These are phyloP conservation scores for Montipora foliosa DNA, from an alignment of 64 coral and sea anemone genomes.

Conservation along the genomic window DNA sequence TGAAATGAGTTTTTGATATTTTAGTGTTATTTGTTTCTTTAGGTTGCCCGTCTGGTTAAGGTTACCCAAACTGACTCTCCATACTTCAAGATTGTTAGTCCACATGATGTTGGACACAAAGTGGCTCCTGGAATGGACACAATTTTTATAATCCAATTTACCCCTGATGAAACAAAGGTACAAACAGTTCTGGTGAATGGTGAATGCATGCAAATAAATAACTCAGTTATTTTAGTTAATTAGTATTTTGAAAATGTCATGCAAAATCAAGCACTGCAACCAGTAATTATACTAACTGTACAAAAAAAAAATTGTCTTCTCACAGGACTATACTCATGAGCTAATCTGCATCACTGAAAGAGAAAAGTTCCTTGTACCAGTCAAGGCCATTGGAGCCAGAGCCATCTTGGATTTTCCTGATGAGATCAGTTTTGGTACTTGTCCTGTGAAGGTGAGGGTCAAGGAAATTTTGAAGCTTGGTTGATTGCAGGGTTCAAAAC, in stretches of 20 bases:
- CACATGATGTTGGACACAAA: conserved; percentile 92
- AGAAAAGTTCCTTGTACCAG: conserved; percentile 97
- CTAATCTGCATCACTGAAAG: conserved; percentile 98
- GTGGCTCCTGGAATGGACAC: conserved; percentile 99
- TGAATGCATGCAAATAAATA: too few relatives aligned
- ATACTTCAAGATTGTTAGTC: conserved; percentile 98
- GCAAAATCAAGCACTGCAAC: too few relatives aligned
- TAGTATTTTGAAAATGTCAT: too few relatives aligned
- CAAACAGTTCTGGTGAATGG: too few relatives aligned
- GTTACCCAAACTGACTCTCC: conserved; percentile 98
- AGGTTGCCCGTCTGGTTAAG: conserved; percentile 97
- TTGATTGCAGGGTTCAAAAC: too few relatives aligned
- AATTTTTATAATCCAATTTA: conserved; percentile 89
- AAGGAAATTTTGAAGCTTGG: too few relatives aligned
- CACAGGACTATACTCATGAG: conserved; percentile 96
- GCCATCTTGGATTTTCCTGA: conserved; percentile 98
- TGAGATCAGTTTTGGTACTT: conserved; percentile 96
- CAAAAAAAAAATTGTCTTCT: neutral
- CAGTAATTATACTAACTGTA: too few relatives aligned
- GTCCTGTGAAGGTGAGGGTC: conserved; percentile 85
- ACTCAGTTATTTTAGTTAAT: too few relatives aligned
- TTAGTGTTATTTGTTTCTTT: too few relatives aligned
- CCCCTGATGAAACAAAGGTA: conserved; percentile 98
- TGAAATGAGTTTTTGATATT: too few relatives aligned
- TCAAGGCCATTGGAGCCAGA: conserved; percentile 90